Conservation (phyloP, 2,797 vertebrate species). For the Nannoperca australis region DNA sequence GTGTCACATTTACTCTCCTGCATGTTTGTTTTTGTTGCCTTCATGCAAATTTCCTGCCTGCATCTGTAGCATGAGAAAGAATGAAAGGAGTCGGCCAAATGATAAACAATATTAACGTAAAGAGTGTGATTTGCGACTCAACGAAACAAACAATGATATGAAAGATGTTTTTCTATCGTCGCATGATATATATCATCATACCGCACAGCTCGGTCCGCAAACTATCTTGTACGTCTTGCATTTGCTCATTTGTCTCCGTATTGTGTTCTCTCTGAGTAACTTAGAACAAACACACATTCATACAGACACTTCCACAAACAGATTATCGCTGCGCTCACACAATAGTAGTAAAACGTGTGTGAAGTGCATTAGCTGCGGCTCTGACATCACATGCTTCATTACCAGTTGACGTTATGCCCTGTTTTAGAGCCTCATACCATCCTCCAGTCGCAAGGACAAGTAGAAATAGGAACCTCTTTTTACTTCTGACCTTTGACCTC, state of each 20-base stretch:
- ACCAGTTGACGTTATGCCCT: slow-evolving; percentile 37
- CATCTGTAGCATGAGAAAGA: too few species aligned
- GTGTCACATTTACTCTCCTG: too few species aligned
- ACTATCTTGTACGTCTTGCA: slow-evolving; percentile 1
- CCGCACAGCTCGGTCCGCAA: not conserved
- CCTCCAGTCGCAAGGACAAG: slow-evolving; percentile 30
- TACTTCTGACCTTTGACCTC: slow-evolving; percentile 47
- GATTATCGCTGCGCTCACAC: slow-evolving; percentile 31
- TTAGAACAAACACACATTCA: slow-evolving; percentile 29
- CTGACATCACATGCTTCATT: slow-evolving; percentile 56
- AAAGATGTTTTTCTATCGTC: too few species aligned
- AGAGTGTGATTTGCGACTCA: too few species aligned
- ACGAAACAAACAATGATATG: too few species aligned
- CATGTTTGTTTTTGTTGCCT: too few species aligned
- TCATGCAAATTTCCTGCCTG: too few species aligned
- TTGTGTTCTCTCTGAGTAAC: not conserved
- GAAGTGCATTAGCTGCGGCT: slow-evolving; percentile 52
- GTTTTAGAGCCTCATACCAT: slow-evolving; percentile 28
- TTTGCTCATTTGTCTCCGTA: not conserved
- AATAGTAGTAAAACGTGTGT: slow-evolving; percentile 35
- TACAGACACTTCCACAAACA: slow-evolving; percentile 10
- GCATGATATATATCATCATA: too few species aligned
- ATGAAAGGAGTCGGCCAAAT: too few species aligned
- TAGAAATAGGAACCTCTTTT: slow-evolving; percentile 18
- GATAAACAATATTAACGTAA: too few species aligned